Evolutionary conservation across 2,797 vertebrate species (phyloP).

Genomic region (Macropodus opercularis): DNA sequence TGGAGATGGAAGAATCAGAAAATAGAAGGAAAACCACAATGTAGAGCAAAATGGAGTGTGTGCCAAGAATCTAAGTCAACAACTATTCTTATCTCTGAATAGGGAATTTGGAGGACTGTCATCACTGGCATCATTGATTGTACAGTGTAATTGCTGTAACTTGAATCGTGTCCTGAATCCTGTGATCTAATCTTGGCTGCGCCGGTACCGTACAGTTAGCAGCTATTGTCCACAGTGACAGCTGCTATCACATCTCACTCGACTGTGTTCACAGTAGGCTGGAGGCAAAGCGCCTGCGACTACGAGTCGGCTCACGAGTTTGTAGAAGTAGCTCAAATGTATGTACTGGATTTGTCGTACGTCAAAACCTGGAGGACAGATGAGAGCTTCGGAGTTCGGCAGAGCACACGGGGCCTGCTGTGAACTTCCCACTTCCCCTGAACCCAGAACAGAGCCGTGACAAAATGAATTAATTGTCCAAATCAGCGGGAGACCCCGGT

Average conservation of each 20-base stretch:
- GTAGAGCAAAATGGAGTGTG: neutral
- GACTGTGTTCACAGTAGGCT: slow-evolving; percentile 17
- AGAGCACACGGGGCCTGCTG: too few species aligned
- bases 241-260: slow-evolving; percentile 38
- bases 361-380: neutral
- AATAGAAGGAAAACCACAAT: slow-evolving; percentile 34
- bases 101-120: slow-evolving; percentile 31
- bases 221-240: slow-evolving; percentile 35
- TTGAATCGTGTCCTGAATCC: slow-evolving; percentile 30
- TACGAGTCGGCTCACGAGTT: neutral
- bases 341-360: slow-evolving; percentile 1
- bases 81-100: slow-evolving; percentile 36
- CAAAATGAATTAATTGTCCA: too few species aligned
- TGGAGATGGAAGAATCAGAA: slow-evolving; percentile 25
- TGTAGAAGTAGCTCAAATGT: neutral
- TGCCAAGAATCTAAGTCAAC: slow-evolving; percentile 28
- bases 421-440: too few species aligned
- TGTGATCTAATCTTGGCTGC: slow-evolving; percentile 50
- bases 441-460: too few species aligned
- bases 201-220: slow-evolving; percentile 36
- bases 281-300: slow-evolving; percentile 5
- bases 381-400: neutral
- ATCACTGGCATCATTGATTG: slow-evolving; percentile 20
- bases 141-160: slow-evolving; percentile 31
- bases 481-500: too few species aligned